Conservation (phyloP, 2,888 invertebrate genomes). For the Xanthorhoe designata region DNA sequence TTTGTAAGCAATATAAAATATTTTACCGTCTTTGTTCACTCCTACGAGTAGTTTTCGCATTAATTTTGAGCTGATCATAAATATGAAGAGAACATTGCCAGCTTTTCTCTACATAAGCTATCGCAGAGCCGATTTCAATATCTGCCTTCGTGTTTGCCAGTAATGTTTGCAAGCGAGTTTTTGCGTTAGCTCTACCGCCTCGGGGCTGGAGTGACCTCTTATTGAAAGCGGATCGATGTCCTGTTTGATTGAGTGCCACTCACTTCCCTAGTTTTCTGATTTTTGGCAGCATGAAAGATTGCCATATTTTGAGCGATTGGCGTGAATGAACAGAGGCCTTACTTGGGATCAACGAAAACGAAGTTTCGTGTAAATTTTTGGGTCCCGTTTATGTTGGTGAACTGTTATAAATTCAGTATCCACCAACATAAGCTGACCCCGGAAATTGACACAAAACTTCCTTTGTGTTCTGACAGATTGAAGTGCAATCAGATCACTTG, state of each 20-base stretch:
- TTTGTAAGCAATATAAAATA: no score
- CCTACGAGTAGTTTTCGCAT: no score
- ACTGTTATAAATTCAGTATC: no score
- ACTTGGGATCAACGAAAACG: no score
- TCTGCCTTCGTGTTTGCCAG: slow-evolving; percentile 45
- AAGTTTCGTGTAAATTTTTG: no score
- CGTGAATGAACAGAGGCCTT: background rate
- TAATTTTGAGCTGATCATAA: background rate
- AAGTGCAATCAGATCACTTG: no score
- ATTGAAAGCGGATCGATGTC: slow-evolving; percentile 30
- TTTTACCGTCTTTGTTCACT: no score
- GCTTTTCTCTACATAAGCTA: background rate
- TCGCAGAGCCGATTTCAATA: slow-evolving; percentile 48
- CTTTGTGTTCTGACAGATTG: background rate
- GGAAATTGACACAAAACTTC: no score
- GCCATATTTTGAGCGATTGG: background rate
- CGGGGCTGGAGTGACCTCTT: slow-evolving; percentile 41
- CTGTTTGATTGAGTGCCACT: slow-evolving; percentile 26
- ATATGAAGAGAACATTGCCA: background rate
- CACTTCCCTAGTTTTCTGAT: slow-evolving; percentile 2
- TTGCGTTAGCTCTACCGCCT: slow-evolving; percentile 45
- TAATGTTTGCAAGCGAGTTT: slow-evolving; percentile 45
- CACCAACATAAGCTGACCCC: no score
- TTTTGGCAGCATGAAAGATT: background rate
- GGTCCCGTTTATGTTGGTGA: no score